Percentiles rank a stretch among this genome's conserved stretches.
These are phyloP conservation scores for Mya arenaria DNA, from an alignment of 1,140 invertebrate genomes.

Conservation along the genomic window DNA sequence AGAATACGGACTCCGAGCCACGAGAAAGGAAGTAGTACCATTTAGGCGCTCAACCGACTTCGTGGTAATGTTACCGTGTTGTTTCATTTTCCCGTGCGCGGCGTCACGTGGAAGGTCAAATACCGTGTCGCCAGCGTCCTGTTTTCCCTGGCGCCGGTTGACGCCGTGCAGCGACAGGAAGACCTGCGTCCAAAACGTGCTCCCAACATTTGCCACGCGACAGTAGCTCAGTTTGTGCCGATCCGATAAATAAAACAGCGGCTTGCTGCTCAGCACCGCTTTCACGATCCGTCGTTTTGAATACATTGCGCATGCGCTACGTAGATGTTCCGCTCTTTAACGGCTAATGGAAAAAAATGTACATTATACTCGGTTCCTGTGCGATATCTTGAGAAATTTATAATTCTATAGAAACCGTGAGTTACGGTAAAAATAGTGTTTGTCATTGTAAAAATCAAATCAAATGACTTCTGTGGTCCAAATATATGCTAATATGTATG, in stretches of 20 bases:
- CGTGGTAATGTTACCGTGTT: slow-evolving; percentile 1
- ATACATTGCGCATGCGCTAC: slow-evolving; percentile 7
- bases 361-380: too few relatives aligned
- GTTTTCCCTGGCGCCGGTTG: neutral
- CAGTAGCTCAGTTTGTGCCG: slow-evolving; percentile 38
- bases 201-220: slow-evolving; percentile 33
- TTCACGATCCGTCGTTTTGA: neutral
- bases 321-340: neutral
- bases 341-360: too few relatives aligned
- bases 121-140: neutral
- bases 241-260: slow-evolving; percentile 40
- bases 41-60: neutral
- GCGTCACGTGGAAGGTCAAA: slow-evolving; percentile 26
- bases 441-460: too few relatives aligned
- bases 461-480: too few relatives aligned
- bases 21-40: slow-evolving; percentile 6
- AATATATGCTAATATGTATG: too few relatives aligned
- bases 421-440: too few relatives aligned
- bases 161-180: slow-evolving; percentile 19
- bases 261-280: neutral
- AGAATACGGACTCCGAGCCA: slow-evolving; percentile 33
- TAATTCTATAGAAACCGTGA: too few relatives aligned
- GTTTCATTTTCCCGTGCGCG: slow-evolving; percentile 15
- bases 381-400: too few relatives aligned
- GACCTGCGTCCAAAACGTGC: slow-evolving; percentile 44